Base-by-base conservation (phyloP, 2,797 vertebrate species). In the Scolopax rusticola region DNA sequence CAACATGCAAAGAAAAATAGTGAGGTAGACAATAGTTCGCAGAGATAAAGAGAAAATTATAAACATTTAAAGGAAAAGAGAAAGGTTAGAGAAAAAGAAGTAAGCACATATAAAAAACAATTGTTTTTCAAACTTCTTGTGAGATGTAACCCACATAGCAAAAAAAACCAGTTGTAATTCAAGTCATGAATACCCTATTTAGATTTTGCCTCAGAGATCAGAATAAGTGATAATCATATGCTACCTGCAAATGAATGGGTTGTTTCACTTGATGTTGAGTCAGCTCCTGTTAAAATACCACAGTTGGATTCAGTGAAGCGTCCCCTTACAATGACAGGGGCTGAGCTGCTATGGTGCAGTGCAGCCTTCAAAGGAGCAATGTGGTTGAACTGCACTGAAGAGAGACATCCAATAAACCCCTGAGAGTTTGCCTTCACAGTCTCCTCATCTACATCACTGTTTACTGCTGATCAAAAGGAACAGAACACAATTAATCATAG, bases 391-490 rank as follows among this genome's bases (percentile, higher is more conserved):
- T 98, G 98, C 85, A 99, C 98, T 1, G 98, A 98, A 11, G 99
- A 99, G 41, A 99, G 98, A 86, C 99, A 99, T 87, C 99, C 99
- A 8, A 96, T 97, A 97, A 99, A 99, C 71, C 99, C 99, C 92
- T 98, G 96, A 14, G 98, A 97, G n/a, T 97, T 98, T 13, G 99
- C 97, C 64, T 98, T 98, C 76, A 98, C 97, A 8, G 99, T 98
- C 18, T 99, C 99, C 30, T 97, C 98, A 94, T 99, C 99, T 76
- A 98, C 4, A 13, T 98, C 98, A 0, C 41, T 95, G 68, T 96
- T 97, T 45, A 99, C 99, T 99, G 96, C 24, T 93, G 73, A 96
- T 50, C 92, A 87, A 86, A 90, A 97, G 70, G 90, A 94, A 90
- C 54, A 90, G 64, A 81, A 73, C 4, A 67, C 84, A 75, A 88